Evolutionary conservation across 2,888 invertebrate species (phyloP), one percentile per base, ranked within the genome.

Genomic region (Troides helena): DNA sequence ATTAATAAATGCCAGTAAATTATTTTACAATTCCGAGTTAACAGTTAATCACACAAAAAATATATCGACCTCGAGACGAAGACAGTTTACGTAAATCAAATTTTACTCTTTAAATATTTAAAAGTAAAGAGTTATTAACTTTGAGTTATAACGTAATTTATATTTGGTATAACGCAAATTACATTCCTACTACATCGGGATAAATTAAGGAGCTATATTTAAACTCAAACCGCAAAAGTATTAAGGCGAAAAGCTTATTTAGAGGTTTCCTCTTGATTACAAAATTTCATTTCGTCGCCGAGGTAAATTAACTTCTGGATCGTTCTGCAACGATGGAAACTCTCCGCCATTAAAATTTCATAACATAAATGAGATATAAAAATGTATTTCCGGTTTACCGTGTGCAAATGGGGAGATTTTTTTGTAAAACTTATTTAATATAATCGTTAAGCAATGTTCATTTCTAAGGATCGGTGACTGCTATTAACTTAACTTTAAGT

Each of bases 281-380:
- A 65, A 60, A 69, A 69, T 69, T 60, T 65, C 25, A 69, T 69
- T 69, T 60, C 68, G 68, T 69, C 64, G 68, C 60, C 53, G 64
- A 68, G 39, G 59, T 69, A 69, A 69, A 69, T 69, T 69, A 65
- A 61, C 64, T 69, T 65, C 64, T 65, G 60, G 56, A 36, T 64
- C 68, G 68, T 53, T 25, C 64, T 60, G 60, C 61, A 60, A 69
- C 60, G 68, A 69, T 64, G 68, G 64, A 39, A 65, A 64, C 64
- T 69, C 58, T 17, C 53, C 60, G 43, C 7, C 36, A 69, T 69
- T 69, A 43, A 64, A 56, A 60, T 69, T 60, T 69, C 36, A 39
- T 59, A 60, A 53, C 53, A 6, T 12, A 53, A 65, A 69, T 58
- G 63, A 63, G 58, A 50, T 68, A 50, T 53, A 53, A 69, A 60